Conservation (phyloP, 2,797 vertebrate species). For the Phalloptychus januarius region DNA sequence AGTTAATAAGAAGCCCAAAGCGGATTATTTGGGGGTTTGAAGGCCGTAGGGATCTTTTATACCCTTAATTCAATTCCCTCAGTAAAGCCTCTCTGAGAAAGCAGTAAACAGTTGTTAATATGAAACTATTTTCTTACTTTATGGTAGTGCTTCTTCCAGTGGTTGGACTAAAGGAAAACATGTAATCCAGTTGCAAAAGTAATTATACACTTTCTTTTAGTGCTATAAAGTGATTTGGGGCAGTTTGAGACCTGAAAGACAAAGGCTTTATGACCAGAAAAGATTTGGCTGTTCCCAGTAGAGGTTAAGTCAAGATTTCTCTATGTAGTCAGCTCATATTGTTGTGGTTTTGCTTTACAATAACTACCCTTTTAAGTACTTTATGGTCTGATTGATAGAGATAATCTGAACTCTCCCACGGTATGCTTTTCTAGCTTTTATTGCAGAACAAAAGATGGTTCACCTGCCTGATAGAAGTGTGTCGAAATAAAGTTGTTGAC, state of each 20-base stretch:
- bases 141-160: slow-evolving; percentile 10
- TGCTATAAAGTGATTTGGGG: background rate
- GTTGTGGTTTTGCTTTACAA: slow-evolving; percentile 61
- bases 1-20: slow-evolving; percentile 70
- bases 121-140: slow-evolving; percentile 26
- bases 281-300: slow-evolving; percentile 9
- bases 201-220: background rate
- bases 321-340: slow-evolving; percentile 42
- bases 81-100: slow-evolving; percentile 43
- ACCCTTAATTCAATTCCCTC: slow-evolving; percentile 35
- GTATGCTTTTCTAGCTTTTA: slow-evolving; percentile 18
- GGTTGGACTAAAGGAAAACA: slow-evolving; percentile 1
- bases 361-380: slow-evolving; percentile 56
- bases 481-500: background rate
- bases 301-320: slow-evolving; percentile 1
- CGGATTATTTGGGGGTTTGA: slow-evolving; percentile 69
- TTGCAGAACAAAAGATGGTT: slow-evolving; percentile 44
- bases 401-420: slow-evolving; percentile 46
- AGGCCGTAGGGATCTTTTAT: slow-evolving; percentile 53
- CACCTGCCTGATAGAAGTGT: slow-evolving; percentile 1
- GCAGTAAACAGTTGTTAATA: slow-evolving; percentile 41
- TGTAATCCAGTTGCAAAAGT: slow-evolving; percentile 5
- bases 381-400: slow-evolving; percentile 53
- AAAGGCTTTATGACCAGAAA: slow-evolving; percentile 26
- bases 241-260: background rate